A percentile compares a stretch with the other conserved stretches of the same genome.
These are phyloP conservation scores for Phengaris alcon DNA, from an alignment of 2,888 invertebrate species.

Conservation along the genomic window DNA sequence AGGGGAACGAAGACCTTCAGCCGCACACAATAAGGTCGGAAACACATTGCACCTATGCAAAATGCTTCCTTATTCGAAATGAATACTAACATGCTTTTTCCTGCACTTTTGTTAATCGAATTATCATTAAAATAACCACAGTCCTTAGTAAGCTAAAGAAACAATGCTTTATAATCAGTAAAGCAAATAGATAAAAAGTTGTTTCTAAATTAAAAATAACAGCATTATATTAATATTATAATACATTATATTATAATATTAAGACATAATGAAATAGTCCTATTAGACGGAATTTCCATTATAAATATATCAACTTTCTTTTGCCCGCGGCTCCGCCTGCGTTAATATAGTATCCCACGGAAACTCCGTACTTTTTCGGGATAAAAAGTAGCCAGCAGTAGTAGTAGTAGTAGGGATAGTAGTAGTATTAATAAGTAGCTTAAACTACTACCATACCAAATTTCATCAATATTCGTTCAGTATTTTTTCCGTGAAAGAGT, in stretches of 20 bases:
- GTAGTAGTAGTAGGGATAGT: too few relatives aligned
- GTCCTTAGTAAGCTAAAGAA: not conserved
- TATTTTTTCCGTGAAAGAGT: too few relatives aligned
- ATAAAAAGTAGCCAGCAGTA: too few relatives aligned
- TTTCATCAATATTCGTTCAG: too few relatives aligned
- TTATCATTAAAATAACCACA: conserved; percentile 42
- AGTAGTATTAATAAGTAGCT: too few relatives aligned
- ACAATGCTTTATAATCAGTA: not conserved
- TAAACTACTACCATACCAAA: too few relatives aligned
- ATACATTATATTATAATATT: not conserved
- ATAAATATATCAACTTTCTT: too few relatives aligned
- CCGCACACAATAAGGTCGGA: conserved; percentile 43
- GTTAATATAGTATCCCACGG: too few relatives aligned
- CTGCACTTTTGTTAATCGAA: conserved; percentile 54
- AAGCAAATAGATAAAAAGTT: not conserved
- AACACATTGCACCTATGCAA: conserved; percentile 40
- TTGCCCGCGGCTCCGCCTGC: too few relatives aligned
- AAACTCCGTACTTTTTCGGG: too few relatives aligned
- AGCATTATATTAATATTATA: not conserved
- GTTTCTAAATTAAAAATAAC: not conserved
- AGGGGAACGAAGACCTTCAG: conserved; percentile 49
- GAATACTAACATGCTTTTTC: conserved; percentile 61
- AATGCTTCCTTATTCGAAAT: conserved; percentile 50
- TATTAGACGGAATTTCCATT: not conserved
- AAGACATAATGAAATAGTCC: not conserved